Base-by-base conservation (phyloP, 2,797 vertebrate species). In the Leucoraja ocellata region DNA sequence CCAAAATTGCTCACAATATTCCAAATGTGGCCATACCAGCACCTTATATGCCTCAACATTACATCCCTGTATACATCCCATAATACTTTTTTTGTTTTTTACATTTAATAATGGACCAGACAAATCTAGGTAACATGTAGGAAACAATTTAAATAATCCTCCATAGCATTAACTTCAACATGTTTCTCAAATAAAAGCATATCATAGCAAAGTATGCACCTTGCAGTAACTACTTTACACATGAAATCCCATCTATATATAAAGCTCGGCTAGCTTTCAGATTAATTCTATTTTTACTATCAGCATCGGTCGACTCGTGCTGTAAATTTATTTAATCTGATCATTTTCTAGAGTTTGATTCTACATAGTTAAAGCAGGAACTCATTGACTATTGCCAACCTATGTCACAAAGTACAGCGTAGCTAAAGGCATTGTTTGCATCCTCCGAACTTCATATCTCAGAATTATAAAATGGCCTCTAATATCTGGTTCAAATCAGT, bases 261-360 rank as follows among this genome's bases (percentile, higher is more conserved):
- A 71, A 73, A 25, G 68, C 25, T 91, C 36, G 16, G 68, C 32
- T 73, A 74, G 9, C 25, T 71, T 81, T 32, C 28, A 65, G 86
- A n/a, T 65, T 63, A 61, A 68, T 68, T 4, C 86, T 58, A 9
- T 81, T 81, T 14, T 83, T 21, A 23, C 79, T 58, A 13, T 84
- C 46, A 4, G 83, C 32, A 23, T 32, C 32, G 21, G 16, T 90
- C 14, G 9, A 25, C 39, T 73, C 9, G 2, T 46, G 68, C 71
- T 91, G 68, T 11, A 74, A 28, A 46, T 73, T 54, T 32, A 21
- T 46, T 25, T 25, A 46, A 25, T 91, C 23, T 28, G 10, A 14
- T 88, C 68, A 88, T 88, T 88, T 88, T 21, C 63, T 65, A 88
- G 28, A 18, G 61, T 36, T 88, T 88, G 84, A 36, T 39, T 23